Conservation (phyloP, 1,140 invertebrate genomes). For the Littorina saxatilis region DNA sequence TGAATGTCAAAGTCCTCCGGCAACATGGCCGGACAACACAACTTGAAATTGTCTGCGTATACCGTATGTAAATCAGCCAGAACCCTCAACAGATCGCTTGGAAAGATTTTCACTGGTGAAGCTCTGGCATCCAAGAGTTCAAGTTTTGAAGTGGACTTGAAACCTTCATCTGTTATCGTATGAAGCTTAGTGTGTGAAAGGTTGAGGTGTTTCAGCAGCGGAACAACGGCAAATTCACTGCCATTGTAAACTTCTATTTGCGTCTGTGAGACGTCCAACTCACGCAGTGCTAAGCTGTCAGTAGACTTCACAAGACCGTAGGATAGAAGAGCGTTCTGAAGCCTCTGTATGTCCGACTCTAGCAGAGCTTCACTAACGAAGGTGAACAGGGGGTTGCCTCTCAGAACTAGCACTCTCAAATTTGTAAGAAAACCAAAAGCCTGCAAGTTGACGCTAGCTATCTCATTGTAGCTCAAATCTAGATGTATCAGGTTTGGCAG, state of each 20-base stretch:
- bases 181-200: background rate
- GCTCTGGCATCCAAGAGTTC: conserved; percentile 35
- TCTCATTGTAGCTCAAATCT: background rate
- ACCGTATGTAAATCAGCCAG: conserved; percentile 37
- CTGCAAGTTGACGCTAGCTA: background rate
- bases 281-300: no score
- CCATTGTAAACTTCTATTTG: background rate
- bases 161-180: conserved; percentile 19
- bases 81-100: conserved; percentile 38
- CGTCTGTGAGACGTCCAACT: background rate
- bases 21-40: conserved; percentile 48
- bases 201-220: conserved; percentile 28
- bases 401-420: background rate
- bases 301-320: no score
- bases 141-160: background rate
- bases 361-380: background rate
- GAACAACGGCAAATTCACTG: background rate
- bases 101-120: conserved; percentile 33
- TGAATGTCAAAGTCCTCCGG: conserved; percentile 24
- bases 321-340: no score
- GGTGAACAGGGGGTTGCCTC: background rate
- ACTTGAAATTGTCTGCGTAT: conserved; percentile 40
- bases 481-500: background rate
- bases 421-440: background rate
- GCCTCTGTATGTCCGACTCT: no score